A percentile compares a stretch with the other conserved stretches of the same genome.
These are phyloP conservation scores for Gymnopithys bicolor DNA, from an alignment of 2,797 vertebrate species.

Conservation along the genomic window DNA sequence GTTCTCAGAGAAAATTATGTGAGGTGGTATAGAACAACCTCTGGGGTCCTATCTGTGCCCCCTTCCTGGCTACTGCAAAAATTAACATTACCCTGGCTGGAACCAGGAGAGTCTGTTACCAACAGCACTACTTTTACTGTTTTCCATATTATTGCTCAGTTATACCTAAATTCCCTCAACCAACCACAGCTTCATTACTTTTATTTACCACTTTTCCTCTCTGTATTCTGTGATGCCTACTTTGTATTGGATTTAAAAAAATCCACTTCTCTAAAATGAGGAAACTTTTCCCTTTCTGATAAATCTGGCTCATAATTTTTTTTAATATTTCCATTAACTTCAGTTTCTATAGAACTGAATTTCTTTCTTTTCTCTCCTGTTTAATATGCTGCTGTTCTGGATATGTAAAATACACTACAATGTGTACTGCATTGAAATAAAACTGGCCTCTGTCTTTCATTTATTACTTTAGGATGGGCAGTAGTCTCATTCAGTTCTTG, in stretches of 20 bases:
- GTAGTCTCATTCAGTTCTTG: neutral
- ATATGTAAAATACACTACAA: neutral
- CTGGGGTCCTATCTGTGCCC: neutral
- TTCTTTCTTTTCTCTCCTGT: neutral
- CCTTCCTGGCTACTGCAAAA: neutral
- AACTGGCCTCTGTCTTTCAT: neutral
- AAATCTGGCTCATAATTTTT: neutral
- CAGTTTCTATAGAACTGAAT: neutral
- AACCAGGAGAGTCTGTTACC: neutral
- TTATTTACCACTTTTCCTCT: neutral
- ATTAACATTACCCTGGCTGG: neutral
- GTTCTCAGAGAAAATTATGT: accelerated
- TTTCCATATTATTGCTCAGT: neutral
- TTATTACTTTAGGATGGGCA: neutral
- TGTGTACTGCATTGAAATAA: neutral
- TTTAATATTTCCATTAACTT: neutral
- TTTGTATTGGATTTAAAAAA: neutral
- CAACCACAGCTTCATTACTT: neutral
- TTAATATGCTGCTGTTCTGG: neutral
- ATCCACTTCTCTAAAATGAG: neutral
- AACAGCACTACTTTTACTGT: neutral
- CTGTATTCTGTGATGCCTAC: neutral
- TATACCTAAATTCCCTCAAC: neutral
- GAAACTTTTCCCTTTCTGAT: neutral
- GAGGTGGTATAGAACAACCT: neutral